These are phyloP conservation scores for Pleuronectes platessa DNA, from an alignment of 2,113 vertebrate genomes.

Conservation along the genomic window DNA sequence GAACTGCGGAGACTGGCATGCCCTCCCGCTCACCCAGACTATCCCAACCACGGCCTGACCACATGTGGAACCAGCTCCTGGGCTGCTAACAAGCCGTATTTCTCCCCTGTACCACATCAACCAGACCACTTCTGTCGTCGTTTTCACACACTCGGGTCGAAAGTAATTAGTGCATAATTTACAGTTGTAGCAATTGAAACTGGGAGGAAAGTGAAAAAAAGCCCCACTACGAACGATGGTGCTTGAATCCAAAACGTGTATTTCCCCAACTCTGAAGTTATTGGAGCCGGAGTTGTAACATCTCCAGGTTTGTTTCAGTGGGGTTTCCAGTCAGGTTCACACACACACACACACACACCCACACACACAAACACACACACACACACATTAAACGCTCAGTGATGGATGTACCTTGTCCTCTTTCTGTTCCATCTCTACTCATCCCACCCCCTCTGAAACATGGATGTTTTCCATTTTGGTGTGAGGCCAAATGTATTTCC, in stretches of 20 bases:
- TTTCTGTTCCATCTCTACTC: conserved; percentile 32
- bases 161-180: conserved; percentile 60
- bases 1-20: conserved; percentile 70
- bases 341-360: too few species aligned
- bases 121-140: conserved; percentile 61
- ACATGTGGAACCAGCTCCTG: conserved; percentile 71
- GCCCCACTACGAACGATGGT: background rate
- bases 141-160: conserved; percentile 78
- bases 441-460: conserved; percentile 26
- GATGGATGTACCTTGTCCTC: conserved; percentile 39
- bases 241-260: background rate
- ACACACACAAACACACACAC: too few species aligned
- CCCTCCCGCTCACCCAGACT: conserved; percentile 72
- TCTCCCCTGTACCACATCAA: conserved; percentile 70
- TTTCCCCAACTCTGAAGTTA: background rate
- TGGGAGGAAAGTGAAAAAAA: conserved; percentile 7
- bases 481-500: conserved; percentile 79
- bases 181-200: conserved; percentile 33
- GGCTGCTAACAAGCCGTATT: conserved; percentile 71
- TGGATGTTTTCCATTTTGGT: conserved; percentile 69
- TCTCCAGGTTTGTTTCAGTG: conserved; percentile 8
- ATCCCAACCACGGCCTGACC: conserved; percentile 64
- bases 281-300: background rate
- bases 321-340: conserved; percentile 39
- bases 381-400: conserved; percentile 27